Base-by-base conservation (phyloP, 2,888 invertebrate genomes). In the Coenonympha arcania region DNA sequence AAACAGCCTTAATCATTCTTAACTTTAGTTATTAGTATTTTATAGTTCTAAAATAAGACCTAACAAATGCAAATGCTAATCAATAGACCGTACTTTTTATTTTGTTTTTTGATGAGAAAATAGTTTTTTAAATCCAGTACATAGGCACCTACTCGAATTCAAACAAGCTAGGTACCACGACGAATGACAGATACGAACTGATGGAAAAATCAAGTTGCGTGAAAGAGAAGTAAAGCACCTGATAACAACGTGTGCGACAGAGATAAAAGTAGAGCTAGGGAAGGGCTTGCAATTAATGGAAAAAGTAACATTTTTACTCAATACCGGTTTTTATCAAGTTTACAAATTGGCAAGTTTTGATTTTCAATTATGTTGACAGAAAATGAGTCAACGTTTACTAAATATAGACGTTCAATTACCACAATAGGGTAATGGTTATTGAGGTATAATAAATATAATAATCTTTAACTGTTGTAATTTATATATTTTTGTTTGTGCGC, bases 141-240 rank as follows among this genome's bases (percentile, higher is more conserved):
- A 56, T 57, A 49, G n/a, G n/a, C n/a, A n/a, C n/a, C n/a, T n/a
- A n/a, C n/a, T 58, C 53, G 51, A 47, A 56, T 56, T 56, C 22
- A 50, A 55, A 59, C 59, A 64, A 75, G 64, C 76, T 64, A n/a
- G n/a, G n/a, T n/a, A 65, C 64, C 68, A 63, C 67, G 62, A 47
- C 62, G 61, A 74, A 67, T 71, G 81, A 72, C 79, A 81, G 73
- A 68, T 73, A 69, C 55, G 68, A 71, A 84, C 80, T 83, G 79
- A 62, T 47, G 52, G 55, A 45, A 54, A 60, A 56, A 57, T 54
- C 52, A 57, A 58, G 57, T 64, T 61, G 64, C 58, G 57, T 60
- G 71, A 70, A 66, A 71, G 68, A 74, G 45, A 52, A 60, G 58
- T 55, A 52, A 46, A 50, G 54, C 37, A 20, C 46, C 53, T 28